These are phyloP conservation scores for Bombus confusus DNA, from an alignment of 1,140 invertebrate genomes.

Conservation along the genomic window DNA sequence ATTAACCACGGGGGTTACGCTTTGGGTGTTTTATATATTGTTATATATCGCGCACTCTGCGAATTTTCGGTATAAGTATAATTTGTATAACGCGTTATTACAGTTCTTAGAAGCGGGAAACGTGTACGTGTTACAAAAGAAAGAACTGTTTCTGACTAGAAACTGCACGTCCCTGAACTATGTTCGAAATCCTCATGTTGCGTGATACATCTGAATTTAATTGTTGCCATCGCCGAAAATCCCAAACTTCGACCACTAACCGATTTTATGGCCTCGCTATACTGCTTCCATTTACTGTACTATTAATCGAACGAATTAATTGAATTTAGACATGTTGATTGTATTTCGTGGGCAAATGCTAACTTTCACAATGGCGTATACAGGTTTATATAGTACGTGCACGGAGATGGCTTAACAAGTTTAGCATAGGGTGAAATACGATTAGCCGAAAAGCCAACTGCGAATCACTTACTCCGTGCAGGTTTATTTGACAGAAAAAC, in stretches of 20 bases:
- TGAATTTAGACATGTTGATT: background rate
- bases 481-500: background rate
- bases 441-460: background rate
- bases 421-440: background rate
- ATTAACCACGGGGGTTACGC: too few species aligned
- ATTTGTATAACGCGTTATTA: too few species aligned
- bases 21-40: too few species aligned
- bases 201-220: too few species aligned
- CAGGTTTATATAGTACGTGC: background rate
- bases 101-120: too few species aligned
- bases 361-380: background rate
- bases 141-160: too few species aligned
- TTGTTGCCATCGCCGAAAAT: too few species aligned
- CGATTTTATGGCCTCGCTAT: background rate
- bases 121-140: too few species aligned
- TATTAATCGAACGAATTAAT: conserved; percentile 18
- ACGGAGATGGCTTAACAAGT: background rate
- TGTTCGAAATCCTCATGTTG: too few species aligned
- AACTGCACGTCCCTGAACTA: too few species aligned
- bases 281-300: background rate
- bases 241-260: background rate
- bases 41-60: too few species aligned
- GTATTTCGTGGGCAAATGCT: background rate
- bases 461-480: background rate
- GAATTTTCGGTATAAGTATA: too few species aligned